phyloP scores from a whole-genome alignment of 2,113 vertebrate genomes.

The Etheostoma cragini region DNA sequence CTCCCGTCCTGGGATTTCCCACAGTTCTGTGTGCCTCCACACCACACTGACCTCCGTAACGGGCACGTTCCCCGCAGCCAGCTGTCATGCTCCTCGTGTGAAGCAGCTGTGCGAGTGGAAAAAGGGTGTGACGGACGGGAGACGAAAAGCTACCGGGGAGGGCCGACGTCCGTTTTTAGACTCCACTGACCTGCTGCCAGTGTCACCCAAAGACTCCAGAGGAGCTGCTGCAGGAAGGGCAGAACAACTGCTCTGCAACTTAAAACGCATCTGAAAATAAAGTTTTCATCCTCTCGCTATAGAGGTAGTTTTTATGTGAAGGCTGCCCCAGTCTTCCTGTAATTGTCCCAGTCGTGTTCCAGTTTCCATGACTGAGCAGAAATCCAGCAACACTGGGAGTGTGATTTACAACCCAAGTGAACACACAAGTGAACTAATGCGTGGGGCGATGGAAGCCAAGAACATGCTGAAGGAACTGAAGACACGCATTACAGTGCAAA shows the following conservation, averaged over 20 bases:
- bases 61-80: constrained; percentile 55
- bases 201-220: constrained; percentile 66
- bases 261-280: constrained; percentile 58
- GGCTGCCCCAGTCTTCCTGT: constrained; percentile 61
- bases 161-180: constrained; percentile 66
- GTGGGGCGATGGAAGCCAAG: neutral
- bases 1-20: constrained; percentile 72
- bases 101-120: constrained; percentile 63
- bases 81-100: constrained; percentile 58
- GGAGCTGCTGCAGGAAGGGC: constrained; percentile 61
- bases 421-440: neutral
- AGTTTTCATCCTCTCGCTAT: constrained; percentile 48
- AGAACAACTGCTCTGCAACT: constrained; percentile 56
- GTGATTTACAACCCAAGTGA: constrained; percentile 4
- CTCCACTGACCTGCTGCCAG: constrained; percentile 64
- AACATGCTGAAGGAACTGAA: neutral
- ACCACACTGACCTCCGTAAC: constrained; percentile 49
- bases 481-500: neutral
- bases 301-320: constrained; percentile 68
- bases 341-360: constrained; percentile 60
- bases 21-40: constrained; percentile 46
- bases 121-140: constrained; percentile 62
- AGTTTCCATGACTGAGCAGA: constrained; percentile 66
- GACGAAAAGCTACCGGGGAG: constrained; percentile 61
- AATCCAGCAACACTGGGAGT: constrained; percentile 14